These are phyloP conservation scores for Muscina levida DNA, from an alignment of 2,888 invertebrate genomes.

Conservation along the genomic window DNA sequence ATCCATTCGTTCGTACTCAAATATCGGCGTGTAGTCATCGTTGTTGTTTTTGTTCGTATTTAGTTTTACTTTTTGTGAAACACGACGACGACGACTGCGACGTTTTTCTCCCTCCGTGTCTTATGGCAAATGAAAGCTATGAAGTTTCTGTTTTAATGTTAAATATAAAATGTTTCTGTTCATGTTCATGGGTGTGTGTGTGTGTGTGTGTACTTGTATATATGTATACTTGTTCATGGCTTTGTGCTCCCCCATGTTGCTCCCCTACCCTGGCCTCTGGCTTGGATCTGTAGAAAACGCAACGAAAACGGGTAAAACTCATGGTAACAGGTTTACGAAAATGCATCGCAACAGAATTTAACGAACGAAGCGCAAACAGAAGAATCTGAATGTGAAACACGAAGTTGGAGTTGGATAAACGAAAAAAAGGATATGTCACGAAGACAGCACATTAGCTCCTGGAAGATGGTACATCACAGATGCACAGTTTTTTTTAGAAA, in stretches of 20 bases:
- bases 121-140: constrained; percentile 79
- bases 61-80: constrained; percentile 61
- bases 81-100: constrained; percentile 55
- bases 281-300: neutral
- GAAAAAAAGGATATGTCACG: no score
- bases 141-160: constrained; percentile 70
- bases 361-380: neutral
- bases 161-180: constrained; percentile 40
- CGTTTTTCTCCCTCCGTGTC: constrained; percentile 54
- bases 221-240: constrained; percentile 43
- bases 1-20: neutral
- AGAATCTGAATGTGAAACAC: neutral
- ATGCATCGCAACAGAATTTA: neutral
- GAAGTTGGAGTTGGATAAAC: neutral
- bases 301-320: constrained; percentile 30
- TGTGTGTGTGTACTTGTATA: constrained; percentile 44
- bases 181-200: constrained; percentile 13
- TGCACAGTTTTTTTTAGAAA: no score
- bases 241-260: constrained; percentile 31
- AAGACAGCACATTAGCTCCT: no score
- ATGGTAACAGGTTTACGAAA: constrained; percentile 36
- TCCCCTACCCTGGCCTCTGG: constrained; percentile 24
- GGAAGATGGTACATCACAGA: no score
- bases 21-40: constrained; percentile 49
- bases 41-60: constrained; percentile 48